phyloP scores from a whole-genome alignment of 2,113 vertebrate genomes.

The Trematomus loennbergii region DNA sequence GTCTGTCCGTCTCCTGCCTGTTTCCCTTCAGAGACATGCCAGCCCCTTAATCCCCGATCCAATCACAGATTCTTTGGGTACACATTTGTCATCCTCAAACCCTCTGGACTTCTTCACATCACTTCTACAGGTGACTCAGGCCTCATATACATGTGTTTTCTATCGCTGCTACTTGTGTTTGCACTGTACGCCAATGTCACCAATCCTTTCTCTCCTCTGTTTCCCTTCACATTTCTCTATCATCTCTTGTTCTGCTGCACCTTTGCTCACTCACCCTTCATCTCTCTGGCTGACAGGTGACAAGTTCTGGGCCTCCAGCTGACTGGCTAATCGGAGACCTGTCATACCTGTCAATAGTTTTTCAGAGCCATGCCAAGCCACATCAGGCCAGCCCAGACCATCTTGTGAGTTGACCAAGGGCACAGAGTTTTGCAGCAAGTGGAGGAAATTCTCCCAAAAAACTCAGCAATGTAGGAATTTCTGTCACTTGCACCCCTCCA shows the following conservation, averaged over 20 bases:
- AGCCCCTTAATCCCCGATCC: slow-evolving; percentile 79
- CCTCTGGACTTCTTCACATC: slow-evolving; percentile 68
- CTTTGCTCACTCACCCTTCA: slow-evolving; percentile 87
- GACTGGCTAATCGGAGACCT: slow-evolving; percentile 98
- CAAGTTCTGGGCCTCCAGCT: slow-evolving; percentile 92
- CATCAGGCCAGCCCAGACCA: slow-evolving; percentile 70
- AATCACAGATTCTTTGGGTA: slow-evolving; percentile 77
- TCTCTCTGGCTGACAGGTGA: slow-evolving; percentile 96
- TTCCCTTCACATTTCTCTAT: slow-evolving; percentile 20
- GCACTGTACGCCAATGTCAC: slow-evolving; percentile 69
- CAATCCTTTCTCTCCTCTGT: slow-evolving; percentile 16
- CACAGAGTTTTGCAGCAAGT: slow-evolving; percentile 52
- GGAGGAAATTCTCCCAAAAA: slow-evolving; percentile 65
- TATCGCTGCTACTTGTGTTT: slow-evolving; percentile 38
- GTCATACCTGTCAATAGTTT: slow-evolving; percentile 98
- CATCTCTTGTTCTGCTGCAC: slow-evolving; percentile 28
- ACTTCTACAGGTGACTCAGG: slow-evolving; percentile 65
- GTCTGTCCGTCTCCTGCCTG: slow-evolving; percentile 57
- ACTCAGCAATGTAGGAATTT: slow-evolving; percentile 78
- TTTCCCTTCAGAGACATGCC: slow-evolving; percentile 71
- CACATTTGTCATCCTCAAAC: slow-evolving; percentile 76
- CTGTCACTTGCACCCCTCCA: slow-evolving; percentile 72
- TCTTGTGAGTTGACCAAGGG: slow-evolving; percentile 72
- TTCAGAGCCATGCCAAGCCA: slow-evolving; percentile 68
- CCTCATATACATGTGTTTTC: slow-evolving; percentile 59